Evolutionary conservation across 2,888 invertebrate genomes (phyloP).

Genomic region (Eudemis profundana): DNA sequence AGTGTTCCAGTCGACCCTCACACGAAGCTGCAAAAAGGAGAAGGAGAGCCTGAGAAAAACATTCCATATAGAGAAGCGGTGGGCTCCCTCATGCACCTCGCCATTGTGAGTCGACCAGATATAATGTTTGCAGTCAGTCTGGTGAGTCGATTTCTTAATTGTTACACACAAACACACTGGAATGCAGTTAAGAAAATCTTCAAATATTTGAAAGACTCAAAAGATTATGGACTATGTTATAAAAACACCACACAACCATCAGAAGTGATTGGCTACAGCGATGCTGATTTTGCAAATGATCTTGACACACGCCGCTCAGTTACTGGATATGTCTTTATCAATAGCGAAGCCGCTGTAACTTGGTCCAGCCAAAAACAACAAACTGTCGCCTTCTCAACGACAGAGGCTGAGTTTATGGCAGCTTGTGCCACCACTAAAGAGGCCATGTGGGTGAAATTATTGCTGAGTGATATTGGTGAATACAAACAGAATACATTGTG

Average conservation of each 20-base stretch:
- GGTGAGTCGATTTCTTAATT: conserved; percentile 5
- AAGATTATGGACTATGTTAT: background rate
- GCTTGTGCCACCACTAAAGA: conserved; percentile 34
- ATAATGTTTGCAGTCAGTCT: background rate
- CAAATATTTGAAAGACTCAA: background rate
- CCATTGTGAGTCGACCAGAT: background rate
- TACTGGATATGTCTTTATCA: background rate
- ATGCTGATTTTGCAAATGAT: conserved; percentile 5
- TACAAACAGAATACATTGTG: conserved; percentile 18
- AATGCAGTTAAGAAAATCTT: conserved; percentile 3
- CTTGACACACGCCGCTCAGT: background rate
- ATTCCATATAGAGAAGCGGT: conserved; percentile 27
- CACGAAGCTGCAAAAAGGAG: conserved; percentile 11
- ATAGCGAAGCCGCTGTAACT: background rate
- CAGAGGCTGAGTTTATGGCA: conserved; percentile 36
- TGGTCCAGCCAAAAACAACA: background rate
- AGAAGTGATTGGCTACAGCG: background rate
- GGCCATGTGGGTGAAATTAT: conserved; percentile 12
- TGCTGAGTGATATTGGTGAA: conserved; percentile 22
- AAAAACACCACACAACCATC: background rate
- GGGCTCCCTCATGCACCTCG: conserved; percentile 1
- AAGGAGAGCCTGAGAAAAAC: conserved; percentile 12
- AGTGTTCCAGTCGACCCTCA: conserved; percentile 25
- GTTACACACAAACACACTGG: conserved; percentile 6
- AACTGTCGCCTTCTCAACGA: conserved; percentile 16